phyloP scores from a whole-genome alignment of 2,797 vertebrate species.

The Oreochromis grahami region DNA sequence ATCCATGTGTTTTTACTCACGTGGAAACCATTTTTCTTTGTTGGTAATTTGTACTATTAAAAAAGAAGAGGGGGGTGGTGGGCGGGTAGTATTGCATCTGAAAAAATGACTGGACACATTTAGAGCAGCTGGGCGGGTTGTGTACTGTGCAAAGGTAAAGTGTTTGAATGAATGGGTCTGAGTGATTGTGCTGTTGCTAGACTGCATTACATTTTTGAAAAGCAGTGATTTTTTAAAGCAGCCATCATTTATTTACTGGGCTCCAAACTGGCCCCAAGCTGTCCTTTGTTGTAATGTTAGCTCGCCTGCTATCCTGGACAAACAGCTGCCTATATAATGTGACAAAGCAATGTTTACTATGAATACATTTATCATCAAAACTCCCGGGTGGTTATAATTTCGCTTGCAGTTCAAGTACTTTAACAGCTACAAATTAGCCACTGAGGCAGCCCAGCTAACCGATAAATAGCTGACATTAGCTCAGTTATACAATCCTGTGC shows the following conservation, averaged over 20 bases:
- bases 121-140: slow-evolving; percentile 25
- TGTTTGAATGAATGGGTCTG: not conserved
- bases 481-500: not conserved
- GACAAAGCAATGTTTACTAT: not conserved
- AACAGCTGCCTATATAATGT: not conserved
- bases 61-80: not conserved
- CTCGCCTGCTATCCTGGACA: not conserved
- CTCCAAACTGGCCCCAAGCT: not conserved
- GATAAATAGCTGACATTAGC: not conserved
- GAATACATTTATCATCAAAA: not conserved
- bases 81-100: not conserved
- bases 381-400: not conserved
- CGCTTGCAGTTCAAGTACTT: not conserved
- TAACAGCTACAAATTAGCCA: not conserved
- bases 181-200: not conserved
- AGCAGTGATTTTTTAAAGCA: not conserved
- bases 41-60: slow-evolving; percentile 40
- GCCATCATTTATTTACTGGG: not conserved
- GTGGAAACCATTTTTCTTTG: slow-evolving; percentile 28
- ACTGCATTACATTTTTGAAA: not conserved
- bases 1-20: slow-evolving; percentile 43
- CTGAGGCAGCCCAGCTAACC: not conserved
- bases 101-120: not conserved
- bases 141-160: not conserved
- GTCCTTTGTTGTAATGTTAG: not conserved